Evolutionary conservation across 2,113 vertebrate species (phyloP).

Genomic region (Glareola pratincola): DNA sequence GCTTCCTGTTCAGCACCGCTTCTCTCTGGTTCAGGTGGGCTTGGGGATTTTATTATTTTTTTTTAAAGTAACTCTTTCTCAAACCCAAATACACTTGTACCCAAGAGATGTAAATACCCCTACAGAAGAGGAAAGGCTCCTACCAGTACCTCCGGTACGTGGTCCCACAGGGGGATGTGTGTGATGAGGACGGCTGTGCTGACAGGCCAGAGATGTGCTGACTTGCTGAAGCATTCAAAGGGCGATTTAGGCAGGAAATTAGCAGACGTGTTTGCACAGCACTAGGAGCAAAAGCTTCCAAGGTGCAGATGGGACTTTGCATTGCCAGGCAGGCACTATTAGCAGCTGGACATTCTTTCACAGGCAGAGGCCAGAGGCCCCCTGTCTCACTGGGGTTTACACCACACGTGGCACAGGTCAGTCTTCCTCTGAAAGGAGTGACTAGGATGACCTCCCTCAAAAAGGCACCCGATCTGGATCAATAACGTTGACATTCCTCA

Average conservation of each 20-base stretch:
- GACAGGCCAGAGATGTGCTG: not conserved
- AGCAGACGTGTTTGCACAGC: not conserved
- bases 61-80: not conserved
- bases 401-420: fast-evolving
- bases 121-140: not conserved
- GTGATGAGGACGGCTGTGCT: not conserved
- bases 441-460: not conserved
- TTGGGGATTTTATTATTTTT: not conserved
- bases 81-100: not conserved
- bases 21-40: not conserved
- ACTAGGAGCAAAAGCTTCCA: not conserved
- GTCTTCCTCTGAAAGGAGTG: not conserved
- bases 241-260: not conserved
- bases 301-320: fast-evolving
- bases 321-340: not conserved
- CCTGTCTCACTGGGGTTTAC: not conserved
- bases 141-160: not conserved
- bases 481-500: not conserved
- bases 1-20: not conserved
- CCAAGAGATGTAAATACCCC: not conserved
- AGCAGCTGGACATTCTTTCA: fast-evolving
- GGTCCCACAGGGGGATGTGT: not conserved
- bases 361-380: not conserved
- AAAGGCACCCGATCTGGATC: not conserved
- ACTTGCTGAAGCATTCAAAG: not conserved